These are phyloP conservation scores for Pherbina coryleti DNA, from an alignment of 2,888 invertebrate species.

Conservation along the genomic window DNA sequence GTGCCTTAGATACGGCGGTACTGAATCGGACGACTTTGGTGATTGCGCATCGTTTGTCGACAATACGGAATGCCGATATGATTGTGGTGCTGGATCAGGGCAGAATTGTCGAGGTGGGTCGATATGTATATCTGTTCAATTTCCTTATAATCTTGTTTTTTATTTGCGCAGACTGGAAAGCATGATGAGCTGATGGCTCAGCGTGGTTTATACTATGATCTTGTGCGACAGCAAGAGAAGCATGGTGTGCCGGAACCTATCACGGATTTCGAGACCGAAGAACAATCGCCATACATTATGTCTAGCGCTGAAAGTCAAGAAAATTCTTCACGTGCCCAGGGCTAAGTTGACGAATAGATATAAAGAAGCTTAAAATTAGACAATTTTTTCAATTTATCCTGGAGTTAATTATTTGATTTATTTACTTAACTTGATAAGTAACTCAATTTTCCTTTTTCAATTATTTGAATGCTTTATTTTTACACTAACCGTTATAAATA, in stretches of 20 bases:
- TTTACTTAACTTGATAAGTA: too few species aligned
- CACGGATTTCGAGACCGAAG: background rate
- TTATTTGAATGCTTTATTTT: too few species aligned
- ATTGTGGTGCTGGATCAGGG: slow-evolving; percentile 93
- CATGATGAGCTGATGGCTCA: slow-evolving; percentile 83
- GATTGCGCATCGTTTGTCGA: slow-evolving; percentile 94
- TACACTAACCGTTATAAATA: too few species aligned
- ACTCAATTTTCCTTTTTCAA: too few species aligned
- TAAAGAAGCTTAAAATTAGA: too few species aligned
- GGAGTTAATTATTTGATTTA: too few species aligned
- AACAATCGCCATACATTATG: background rate
- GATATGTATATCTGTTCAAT: slow-evolving; percentile 6
- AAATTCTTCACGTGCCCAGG: too few species aligned
- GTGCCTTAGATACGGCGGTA: slow-evolving; percentile 86
- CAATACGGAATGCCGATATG: slow-evolving; percentile 89
- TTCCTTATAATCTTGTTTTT: slow-evolving; percentile 27
- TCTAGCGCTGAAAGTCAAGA: background rate
- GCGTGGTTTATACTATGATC: slow-evolving; percentile 87
- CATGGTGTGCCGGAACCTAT: slow-evolving; percentile 53
- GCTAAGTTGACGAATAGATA: too few species aligned
- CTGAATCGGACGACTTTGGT: slow-evolving; percentile 92
- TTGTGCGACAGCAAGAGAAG: slow-evolving; percentile 82
- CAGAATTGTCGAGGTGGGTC: slow-evolving; percentile 81
- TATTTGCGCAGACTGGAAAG: slow-evolving; percentile 79
- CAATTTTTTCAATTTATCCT: too few species aligned